Conservation (phyloP, 1,140 invertebrate species). For the Venustaconcha ellipsiformis region DNA sequence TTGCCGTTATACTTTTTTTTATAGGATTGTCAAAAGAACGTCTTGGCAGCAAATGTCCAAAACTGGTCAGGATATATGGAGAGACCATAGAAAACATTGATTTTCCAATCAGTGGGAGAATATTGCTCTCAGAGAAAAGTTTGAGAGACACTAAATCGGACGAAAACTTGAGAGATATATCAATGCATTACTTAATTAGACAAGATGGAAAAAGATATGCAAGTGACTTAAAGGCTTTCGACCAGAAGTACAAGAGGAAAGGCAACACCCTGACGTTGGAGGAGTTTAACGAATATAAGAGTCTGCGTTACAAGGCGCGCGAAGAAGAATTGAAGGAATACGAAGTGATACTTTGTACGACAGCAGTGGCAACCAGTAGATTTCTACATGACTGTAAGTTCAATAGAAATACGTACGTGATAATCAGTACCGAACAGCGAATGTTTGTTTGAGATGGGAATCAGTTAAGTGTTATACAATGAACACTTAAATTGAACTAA, state of each 20-base stretch:
- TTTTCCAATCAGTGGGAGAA: constrained; percentile 34
- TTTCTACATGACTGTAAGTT: no score
- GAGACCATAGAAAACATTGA: constrained; percentile 32
- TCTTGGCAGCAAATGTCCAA: neutral
- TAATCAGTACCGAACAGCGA: no score
- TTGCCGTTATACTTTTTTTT: no score
- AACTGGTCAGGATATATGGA: constrained; percentile 55
- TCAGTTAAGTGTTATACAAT: no score
- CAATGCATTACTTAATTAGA: constrained; percentile 45
- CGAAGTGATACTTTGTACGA: constrained; percentile 50
- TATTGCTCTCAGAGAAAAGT: constrained; percentile 18
- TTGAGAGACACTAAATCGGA: constrained; percentile 27
- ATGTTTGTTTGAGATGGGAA: no score
- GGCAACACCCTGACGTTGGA: constrained; percentile 1
- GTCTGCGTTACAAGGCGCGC: constrained; percentile 15
- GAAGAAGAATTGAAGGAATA: constrained; percentile 37
- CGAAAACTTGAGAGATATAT: constrained; percentile 28
- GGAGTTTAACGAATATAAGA: constrained; percentile 10
- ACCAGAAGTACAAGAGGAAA: constrained; percentile 25
- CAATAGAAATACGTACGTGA: no score
- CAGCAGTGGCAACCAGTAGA: constrained; percentile 34
- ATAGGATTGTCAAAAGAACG: no score
- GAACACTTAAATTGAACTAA: no score
- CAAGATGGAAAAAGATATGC: constrained; percentile 41
- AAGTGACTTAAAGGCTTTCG: constrained; percentile 28